Evolutionary conservation across 2,113 vertebrate species (phyloP), one percentile per base, ranked within the genome.

Genomic region (Ivindomyrus marchei): DNA sequence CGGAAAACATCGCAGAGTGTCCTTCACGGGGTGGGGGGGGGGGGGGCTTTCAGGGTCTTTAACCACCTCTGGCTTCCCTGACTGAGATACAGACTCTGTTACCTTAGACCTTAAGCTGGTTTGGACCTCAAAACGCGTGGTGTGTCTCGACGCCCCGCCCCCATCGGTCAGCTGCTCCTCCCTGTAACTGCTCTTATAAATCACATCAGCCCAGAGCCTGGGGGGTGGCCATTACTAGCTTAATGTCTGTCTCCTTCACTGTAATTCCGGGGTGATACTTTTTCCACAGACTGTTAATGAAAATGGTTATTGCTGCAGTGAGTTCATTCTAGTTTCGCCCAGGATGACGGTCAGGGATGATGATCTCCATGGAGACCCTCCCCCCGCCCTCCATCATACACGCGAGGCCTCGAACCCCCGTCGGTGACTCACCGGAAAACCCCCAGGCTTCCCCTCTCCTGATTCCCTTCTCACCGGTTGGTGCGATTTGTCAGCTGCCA

Each of bases 261-360:
- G 90, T 42, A 56, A 87, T 90, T 46, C 46, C 39, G 87, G 56
- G 49, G 84, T 74, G 45, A n/a, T 17, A 52, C 87, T 77, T 90
- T 27, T 74, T 70, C 89, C 39, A 89, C 62, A 90, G 92, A 94
- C 90, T 88, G 89, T 92, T 92, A 91, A 93, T 93, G 93, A 91
- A 90, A 93, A 92, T 88, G 88, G 90, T 90, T 92, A 92, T 92
- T 91, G 91, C 89, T 53, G 89, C 49, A 88, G 47, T 88, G 88
- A 36, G 89, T 83, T 90, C 85, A 58, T 91, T 90, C 90, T 88
- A 92, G 3, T 88, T 91, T 87, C 84, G 83, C 89, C 49, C 36
- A 90, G 89, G 90, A 89, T 89, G 90, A 47, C 85, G 77, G 53
- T 66, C 74, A 3, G 17, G 13, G 87, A 80, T 87, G 10, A 88